Percentiles rank a stretch among this genome's conserved stretches.
phyloP scores from a whole-genome alignment of 2,797 vertebrate species.

The Enteromius paludinosus region DNA sequence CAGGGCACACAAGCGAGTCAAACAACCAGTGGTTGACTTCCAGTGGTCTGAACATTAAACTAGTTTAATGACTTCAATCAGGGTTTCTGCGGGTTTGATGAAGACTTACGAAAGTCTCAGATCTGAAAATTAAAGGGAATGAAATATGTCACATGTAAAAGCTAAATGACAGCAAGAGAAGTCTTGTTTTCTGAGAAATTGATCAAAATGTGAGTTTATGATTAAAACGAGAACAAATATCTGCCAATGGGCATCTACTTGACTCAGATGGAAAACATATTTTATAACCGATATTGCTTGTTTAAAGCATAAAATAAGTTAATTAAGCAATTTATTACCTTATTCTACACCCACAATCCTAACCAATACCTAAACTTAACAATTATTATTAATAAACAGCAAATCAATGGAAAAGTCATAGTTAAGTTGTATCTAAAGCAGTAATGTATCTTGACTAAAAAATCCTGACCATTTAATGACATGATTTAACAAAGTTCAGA shows the following conservation, averaged over 20 bases:
- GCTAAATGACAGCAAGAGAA: background rate
- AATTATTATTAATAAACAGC: no score
- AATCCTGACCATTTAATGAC: background rate
- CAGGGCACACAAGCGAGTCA: background rate
- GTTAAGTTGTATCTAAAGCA: background rate
- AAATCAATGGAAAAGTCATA: no score
- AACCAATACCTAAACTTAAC: no score
- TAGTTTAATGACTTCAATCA: background rate
- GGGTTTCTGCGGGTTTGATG: background rate
- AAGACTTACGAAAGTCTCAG: background rate
- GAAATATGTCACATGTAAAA: background rate
- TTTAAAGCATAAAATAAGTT: background rate
- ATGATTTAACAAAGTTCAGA: background rate
- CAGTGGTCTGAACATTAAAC: background rate
- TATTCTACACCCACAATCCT: no score
- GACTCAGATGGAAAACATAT: background rate
- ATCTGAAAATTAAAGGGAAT: background rate
- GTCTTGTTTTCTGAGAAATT: background rate
- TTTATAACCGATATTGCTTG: background rate
- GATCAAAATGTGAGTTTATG: background rate
- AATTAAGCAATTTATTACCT: no score
- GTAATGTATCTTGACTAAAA: background rate
- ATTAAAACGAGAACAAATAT: background rate
- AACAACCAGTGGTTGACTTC: background rate
- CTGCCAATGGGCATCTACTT: background rate